Conservation (phyloP, 2,113 vertebrate species). For the Vulpes ferrilata region DNA sequence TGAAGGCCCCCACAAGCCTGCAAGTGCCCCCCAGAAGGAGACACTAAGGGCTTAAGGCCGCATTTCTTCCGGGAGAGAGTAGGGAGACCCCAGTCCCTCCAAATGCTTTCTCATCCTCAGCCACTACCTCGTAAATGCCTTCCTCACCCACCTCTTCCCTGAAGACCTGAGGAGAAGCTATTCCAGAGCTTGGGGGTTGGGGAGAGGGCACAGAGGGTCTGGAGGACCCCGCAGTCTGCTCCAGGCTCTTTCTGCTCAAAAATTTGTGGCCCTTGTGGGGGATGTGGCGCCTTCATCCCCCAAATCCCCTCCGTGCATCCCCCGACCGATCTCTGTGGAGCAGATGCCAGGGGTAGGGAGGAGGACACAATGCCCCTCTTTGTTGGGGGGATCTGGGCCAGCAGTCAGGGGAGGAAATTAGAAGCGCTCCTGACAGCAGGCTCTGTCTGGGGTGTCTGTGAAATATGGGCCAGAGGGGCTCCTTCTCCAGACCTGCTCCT, state of each 20-base stretch:
- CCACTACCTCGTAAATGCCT: conserved; percentile 82
- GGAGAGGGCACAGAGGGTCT: conserved; percentile 38
- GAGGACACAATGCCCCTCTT: conserved; percentile 80
- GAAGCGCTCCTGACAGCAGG: conserved; percentile 78
- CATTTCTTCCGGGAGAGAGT: conserved; percentile 84
- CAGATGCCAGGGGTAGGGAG: conserved; percentile 84
- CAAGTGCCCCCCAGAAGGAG: conserved; percentile 52
- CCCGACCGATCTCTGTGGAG: conserved; percentile 70
- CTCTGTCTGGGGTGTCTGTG: conserved; percentile 77
- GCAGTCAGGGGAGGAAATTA: conserved; percentile 84
- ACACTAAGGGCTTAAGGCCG: conserved; percentile 74
- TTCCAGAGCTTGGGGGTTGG: conserved; percentile 68
- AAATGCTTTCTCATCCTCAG: conserved; percentile 61
- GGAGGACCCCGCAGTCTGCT: conserved; percentile 76
- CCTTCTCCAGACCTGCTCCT: conserved; percentile 60
- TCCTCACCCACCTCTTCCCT: conserved; percentile 86
- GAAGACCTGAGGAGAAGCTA: neutral
- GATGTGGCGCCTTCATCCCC: conserved; percentile 2
- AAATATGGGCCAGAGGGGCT: conserved; percentile 72
- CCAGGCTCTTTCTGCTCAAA: conserved; percentile 79
- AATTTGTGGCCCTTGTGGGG: conserved; percentile 89
- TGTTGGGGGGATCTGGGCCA: conserved; percentile 78
- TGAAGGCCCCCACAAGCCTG: conserved; percentile 45
- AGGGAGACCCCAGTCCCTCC: conserved; percentile 62
- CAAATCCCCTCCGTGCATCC: conserved; percentile 38